Base-by-base conservation (phyloP, 2,797 vertebrate species). In the Todus mexicanus region DNA sequence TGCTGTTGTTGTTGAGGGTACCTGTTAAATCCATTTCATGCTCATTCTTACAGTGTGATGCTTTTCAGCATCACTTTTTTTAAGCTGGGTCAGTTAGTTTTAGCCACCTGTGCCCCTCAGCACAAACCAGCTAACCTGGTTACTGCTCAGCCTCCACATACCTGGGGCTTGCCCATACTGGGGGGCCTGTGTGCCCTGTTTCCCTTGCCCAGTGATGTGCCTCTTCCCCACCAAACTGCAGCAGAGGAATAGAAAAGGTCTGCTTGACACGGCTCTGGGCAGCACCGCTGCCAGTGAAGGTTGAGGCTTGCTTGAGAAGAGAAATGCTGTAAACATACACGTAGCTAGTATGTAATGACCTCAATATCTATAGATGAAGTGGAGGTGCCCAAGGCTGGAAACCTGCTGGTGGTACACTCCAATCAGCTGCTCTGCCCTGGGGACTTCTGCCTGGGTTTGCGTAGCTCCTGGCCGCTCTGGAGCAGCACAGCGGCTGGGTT, bases 281-380 rank as follows among this genome's bases (percentile, higher is more conserved):
- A 51, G 29, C 48, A 47, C n/a, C 0, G 0, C 61, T 69, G 26
- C 18, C 31, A 1, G 0, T 5, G 26, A 9, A 47, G 47, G 21
- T 72, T 63, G 51, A 59, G 79, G 37, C 51, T 75, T 68, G 42
- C 50, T 48, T 51, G 20, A 80, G 50, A 48, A 89, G 35, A 48
- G 59, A 70, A 87, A 31, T 19, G 6, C 6, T 12, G 16, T 53
- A 21, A 53, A 27, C 8, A 9, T 50, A 4, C 0, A 5, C 11
- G 27, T 51, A 27, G 23, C 8, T 37, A 6, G 16, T 47, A 8
- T 45, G 60, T 37, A 10, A 15, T 42, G 63, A 71, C 18, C 35
- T 75, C 60, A 53, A 57, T n/a, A n/a, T 22, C 35, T 31, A 2
- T 12, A 43, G 23, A 22, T 5, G 12, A 3, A 47, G 54, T 21